These are phyloP conservation scores for Perca schrenkii DNA, from an alignment of 2,113 vertebrate species.

Conservation along the genomic window DNA sequence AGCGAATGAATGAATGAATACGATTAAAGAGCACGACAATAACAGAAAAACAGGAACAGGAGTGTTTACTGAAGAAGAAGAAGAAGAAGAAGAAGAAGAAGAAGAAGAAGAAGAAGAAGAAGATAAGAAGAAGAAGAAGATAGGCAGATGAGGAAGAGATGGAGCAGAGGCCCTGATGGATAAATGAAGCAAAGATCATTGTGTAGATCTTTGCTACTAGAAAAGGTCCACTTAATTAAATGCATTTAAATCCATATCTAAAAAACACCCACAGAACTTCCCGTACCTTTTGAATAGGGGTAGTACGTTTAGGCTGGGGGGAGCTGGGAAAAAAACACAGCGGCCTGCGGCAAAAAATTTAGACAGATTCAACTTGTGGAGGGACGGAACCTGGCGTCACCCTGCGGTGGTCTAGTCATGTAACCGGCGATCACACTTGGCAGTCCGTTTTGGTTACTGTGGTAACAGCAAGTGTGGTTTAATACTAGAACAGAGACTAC, in stretches of 20 bases:
- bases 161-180: conserved; percentile 24
- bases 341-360: no score
- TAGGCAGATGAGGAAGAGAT: conserved; percentile 25
- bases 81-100: background rate
- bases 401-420: no score
- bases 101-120: conserved; percentile 11
- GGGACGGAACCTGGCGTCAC: no score
- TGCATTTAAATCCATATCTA: background rate
- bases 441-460: no score
- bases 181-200: conserved; percentile 5
- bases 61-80: conserved; percentile 41
- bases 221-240: conserved; percentile 3
- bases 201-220: background rate
- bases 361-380: no score
- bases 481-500: no score
- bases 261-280: no score
- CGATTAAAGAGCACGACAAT: conserved; percentile 41
- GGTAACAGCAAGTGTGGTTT: no score
- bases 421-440: no score
- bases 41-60: conserved; percentile 33
- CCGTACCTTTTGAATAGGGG: no score
- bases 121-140: background rate
- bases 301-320: no score
- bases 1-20: conserved; percentile 61
- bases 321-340: no score